A percentile compares a stretch with the other conserved stretches of the same genome.
phyloP scores from a whole-genome alignment of 2,797 vertebrate genomes.

The Muscicapa comitata region DNA sequence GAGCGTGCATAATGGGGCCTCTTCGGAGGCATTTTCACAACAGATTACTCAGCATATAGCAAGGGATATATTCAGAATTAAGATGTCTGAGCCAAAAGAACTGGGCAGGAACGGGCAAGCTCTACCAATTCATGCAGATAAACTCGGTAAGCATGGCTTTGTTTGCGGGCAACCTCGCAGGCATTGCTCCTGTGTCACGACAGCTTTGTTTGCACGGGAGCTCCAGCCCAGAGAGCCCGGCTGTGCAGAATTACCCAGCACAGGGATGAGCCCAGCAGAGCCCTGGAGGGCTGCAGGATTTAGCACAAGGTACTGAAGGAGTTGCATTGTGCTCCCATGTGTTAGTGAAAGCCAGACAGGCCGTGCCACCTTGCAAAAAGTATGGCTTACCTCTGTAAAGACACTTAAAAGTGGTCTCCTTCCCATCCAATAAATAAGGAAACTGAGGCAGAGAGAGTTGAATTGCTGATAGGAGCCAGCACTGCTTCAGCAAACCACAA shows the following conservation, averaged over 20 bases:
- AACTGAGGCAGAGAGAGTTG: not conserved
- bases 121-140: slow-evolving; percentile 48
- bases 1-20: slow-evolving; percentile 25
- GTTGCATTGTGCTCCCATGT: not conserved
- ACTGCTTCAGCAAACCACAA: not conserved
- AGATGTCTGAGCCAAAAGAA: slow-evolving; percentile 62
- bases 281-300: not conserved
- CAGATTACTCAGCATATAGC: slow-evolving; percentile 63
- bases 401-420: not conserved
- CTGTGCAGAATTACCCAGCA: not conserved
- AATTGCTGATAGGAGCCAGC: not conserved
- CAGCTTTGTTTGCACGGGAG: slow-evolving; percentile 38
- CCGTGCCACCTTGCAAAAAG: not conserved
- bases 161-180: slow-evolving; percentile 41
- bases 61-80: slow-evolving; percentile 63
- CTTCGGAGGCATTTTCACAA: slow-evolving; percentile 31
- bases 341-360: not conserved
- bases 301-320: not conserved
- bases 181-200: slow-evolving; percentile 41
- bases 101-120: slow-evolving; percentile 62
- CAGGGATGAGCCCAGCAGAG: not conserved
- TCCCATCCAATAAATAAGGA: not conserved
- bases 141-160: slow-evolving; percentile 46
- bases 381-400: not conserved
- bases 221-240: not conserved